Evolutionary conservation across 2,113 vertebrate genomes (phyloP).

Genomic region (Philantomba maxwellii): DNA sequence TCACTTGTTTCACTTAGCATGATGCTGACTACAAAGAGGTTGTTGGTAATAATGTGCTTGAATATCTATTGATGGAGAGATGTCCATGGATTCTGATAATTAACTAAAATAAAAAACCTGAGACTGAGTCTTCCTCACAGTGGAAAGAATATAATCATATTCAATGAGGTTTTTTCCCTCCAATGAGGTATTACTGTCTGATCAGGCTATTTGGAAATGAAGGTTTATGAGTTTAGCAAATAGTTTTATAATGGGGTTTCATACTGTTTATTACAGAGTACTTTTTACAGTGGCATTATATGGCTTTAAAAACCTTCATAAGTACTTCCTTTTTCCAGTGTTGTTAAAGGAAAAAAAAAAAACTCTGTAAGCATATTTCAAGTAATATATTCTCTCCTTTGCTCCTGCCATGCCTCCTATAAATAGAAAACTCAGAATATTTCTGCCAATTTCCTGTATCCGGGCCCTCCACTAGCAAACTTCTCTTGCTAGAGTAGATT

Average conservation of each 20-base stretch:
- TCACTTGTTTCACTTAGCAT: background rate
- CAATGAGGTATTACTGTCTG: background rate
- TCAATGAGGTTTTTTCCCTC: background rate
- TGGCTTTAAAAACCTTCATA: background rate
- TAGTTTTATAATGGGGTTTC: background rate
- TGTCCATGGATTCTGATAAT: background rate
- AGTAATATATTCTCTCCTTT: conserved; percentile 32
- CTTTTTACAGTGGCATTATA: background rate
- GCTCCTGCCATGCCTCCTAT: conserved; percentile 40
- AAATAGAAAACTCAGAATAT: conserved; percentile 55
- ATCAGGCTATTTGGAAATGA: background rate
- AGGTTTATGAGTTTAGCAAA: background rate
- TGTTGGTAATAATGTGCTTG: background rate
- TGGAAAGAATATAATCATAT: background rate
- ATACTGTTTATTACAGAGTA: background rate
- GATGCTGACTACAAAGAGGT: accelerated
- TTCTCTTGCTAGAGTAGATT: conserved; percentile 14
- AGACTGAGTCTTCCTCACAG: background rate
- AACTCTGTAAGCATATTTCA: conserved; percentile 48
- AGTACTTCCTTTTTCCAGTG: conserved; percentile 39
- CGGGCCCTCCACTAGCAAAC: background rate
- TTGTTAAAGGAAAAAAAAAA: background rate
- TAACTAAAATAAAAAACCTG: background rate
- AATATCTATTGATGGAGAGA: background rate
- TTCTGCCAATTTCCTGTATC: conserved; percentile 42